A percentile compares a stretch with the other conserved stretches of the same genome.
Conservation (phyloP, 2,797 vertebrate species). For the Acomys russatus region DNA sequence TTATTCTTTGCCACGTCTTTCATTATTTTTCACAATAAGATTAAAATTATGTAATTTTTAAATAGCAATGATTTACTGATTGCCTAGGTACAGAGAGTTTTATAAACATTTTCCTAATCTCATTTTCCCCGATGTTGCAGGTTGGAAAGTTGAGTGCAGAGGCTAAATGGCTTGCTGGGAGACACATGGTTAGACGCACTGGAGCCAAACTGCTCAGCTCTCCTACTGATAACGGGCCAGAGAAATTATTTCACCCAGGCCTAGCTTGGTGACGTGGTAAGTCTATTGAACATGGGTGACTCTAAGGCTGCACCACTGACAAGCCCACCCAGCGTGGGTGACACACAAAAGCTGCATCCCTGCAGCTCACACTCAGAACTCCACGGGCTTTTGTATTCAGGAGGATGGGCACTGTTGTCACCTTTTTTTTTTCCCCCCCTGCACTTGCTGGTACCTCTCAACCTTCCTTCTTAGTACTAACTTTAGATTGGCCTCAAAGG, state of each 20-base stretch:
- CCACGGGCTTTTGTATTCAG: background rate
- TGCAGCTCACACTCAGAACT: background rate
- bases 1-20: background rate
- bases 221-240: background rate
- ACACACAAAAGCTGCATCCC: background rate
- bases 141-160: background rate
- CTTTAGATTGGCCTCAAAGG: background rate
- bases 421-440: too few relatives aligned
- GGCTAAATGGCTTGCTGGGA: background rate
- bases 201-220: background rate
- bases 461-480: background rate
- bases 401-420: background rate
- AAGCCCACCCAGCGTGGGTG: background rate
- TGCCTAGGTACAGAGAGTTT: background rate
- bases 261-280: background rate
- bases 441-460: fast-evolving
- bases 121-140: background rate
- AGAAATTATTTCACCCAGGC: background rate
- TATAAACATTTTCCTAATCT: background rate
- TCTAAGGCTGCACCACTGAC: background rate
- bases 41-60: background rate
- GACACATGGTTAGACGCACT: background rate
- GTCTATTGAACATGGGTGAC: background rate
- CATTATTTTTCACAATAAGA: slow-evolving; percentile 20
- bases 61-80: background rate